Base-by-base conservation (phyloP, 2,888 invertebrate species). In the Cephus nigrinus region DNA sequence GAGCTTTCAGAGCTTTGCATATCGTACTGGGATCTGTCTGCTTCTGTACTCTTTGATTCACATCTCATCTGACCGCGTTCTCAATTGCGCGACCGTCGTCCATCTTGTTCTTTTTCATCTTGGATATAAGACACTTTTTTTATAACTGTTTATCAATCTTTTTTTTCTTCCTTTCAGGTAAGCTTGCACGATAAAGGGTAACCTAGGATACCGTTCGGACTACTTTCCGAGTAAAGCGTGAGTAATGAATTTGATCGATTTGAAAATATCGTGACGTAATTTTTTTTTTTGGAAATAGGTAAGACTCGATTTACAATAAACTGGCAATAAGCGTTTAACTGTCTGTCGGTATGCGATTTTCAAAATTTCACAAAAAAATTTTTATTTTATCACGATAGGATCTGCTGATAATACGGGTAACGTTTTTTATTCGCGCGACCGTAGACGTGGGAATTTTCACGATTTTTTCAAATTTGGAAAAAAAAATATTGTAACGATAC, bases 21-120 rank as follows among this genome's bases (percentile, higher is more conserved):
- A 86, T 88, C 88, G 82, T 87, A 88, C 85, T 84, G 82, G 84
- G 76, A 86, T 87, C 87, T 85, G 83, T 84, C 85, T 83, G 82
- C 79, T 55, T 55, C 55, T 55, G 5, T 23, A 23, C 55, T 55
- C 55, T 55, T 55, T 55, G 71, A 71, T 71, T 71, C 71, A 15
- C 71, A 23, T 31, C 80, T 85, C 87, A 86, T 85, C 82, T 85
- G 83, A 78, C 82, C 83, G 81, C 85, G 71, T 71, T 55, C 55
- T 55, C 55, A 55, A 55, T 55, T 55, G 55, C 55, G 23, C 55
- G 55, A 55, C 55, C 55, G 5, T 55, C 23, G 55, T 55, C 55
- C 23, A 23, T 55, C 9, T 2, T 55, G 1, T 23, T 55, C 12
- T 55, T 9, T 9, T 9, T 55, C 55, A 23, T 55, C 9, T 55